A percentile compares a stretch with the other conserved stretches of the same genome.
These are phyloP conservation scores for Polymixis flavicincta DNA, from an alignment of 2,888 invertebrate genomes.

Conservation along the genomic window DNA sequence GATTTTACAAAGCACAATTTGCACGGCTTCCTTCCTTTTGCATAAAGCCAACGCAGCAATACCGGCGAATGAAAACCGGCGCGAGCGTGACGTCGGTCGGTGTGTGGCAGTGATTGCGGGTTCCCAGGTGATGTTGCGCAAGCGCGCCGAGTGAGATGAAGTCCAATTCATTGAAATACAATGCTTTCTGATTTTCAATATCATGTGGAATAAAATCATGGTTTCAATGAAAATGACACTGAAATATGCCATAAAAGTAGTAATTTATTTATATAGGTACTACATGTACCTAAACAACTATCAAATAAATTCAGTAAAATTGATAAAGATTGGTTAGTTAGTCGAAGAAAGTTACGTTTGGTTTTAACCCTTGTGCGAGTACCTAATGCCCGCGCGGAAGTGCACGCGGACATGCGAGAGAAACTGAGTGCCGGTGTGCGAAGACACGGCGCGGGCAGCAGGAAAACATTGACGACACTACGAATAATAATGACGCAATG, in stretches of 20 bases:
- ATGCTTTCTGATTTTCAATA: neutral
- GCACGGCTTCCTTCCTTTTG: slow-evolving; percentile 36
- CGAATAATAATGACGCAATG: neutral
- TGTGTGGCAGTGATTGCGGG: neutral
- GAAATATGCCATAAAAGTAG: too few species aligned
- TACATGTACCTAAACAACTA: too few species aligned
- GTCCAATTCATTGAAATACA: neutral
- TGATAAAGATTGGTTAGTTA: too few species aligned
- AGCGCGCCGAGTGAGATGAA: neutral
- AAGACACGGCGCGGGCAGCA: neutral
- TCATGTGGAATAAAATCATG: neutral
- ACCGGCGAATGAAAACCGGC: slow-evolving; percentile 28
- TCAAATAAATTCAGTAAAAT: too few species aligned
- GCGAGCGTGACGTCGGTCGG: slow-evolving; percentile 3
- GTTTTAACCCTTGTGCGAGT: too few species aligned
- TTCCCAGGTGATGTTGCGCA: neutral
- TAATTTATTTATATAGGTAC: too few species aligned
- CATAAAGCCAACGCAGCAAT: neutral
- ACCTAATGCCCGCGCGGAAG: too few species aligned
- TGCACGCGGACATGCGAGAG: neutral
- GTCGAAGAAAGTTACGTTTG: too few species aligned
- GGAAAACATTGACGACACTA: slow-evolving; percentile 26
- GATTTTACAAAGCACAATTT: neutral
- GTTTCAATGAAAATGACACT: neutral
- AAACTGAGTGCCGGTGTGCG: neutral